Base-by-base conservation (phyloP, 2,113 vertebrate species). In the Xiphophorus couchianus region DNA sequence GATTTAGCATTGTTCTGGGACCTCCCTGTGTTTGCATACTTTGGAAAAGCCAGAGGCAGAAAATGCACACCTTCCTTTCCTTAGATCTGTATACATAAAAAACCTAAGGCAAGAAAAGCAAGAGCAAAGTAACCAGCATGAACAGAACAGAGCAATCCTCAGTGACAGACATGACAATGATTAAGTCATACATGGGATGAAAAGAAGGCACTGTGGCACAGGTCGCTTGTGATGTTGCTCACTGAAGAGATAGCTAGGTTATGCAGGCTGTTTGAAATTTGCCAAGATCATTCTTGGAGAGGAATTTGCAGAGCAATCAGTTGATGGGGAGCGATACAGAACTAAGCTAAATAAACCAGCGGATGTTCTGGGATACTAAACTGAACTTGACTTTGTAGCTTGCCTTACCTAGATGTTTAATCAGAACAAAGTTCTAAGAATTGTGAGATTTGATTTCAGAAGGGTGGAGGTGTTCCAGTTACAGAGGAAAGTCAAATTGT, bases 41-140 rank as follows among this genome's bases (percentile, higher is more conserved):
- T 58, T 60, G 69, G 33, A 61, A 71, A 61, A 60, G 31, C 29
- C 22, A 58, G 48, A 69, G 68, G 51, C 31, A 71, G 25, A 69
- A 27, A 69, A 29, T 61, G 69, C 51, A 37, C 19, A n/a, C 67
- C 29, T 58, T 51, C 22, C 7, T 60, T 61, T 54, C 31, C 31
- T 60, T 61, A 9, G 28, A 69, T 51, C 35, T 60, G n/a, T 28
- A 39, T 71, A 28, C 35, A 62, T 62, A 35, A 67, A 67, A 71
- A 29, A 58, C 51, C 27, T 62, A 30, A 64, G 14, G 30, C 62
- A 54, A 54, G 25, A 44, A 65, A 6, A 51, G 17, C 17, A 29
- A 13, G 22, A 51, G 44, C 62, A 54, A 51, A 37, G 25, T 54
- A 13, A 25, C 22, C n/a, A 14, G 11, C 19, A 12, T 28, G 62